Evolutionary conservation across 2,888 invertebrate species (phyloP).

Genomic region (Pheosia tremula): DNA sequence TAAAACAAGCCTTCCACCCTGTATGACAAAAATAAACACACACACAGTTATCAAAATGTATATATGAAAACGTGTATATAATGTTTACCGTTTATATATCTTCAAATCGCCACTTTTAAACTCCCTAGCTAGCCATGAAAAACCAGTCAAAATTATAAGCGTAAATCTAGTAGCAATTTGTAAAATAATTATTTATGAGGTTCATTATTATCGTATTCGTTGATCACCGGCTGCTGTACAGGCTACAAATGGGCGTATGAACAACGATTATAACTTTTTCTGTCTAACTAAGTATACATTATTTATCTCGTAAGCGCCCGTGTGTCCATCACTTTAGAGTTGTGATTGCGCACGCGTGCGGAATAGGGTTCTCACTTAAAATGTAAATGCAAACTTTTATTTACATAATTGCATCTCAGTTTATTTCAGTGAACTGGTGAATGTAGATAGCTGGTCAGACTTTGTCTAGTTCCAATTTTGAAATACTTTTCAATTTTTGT

Average conservation of each 20-base stretch:
- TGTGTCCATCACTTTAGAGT: constrained; percentile 36
- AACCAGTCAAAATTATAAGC: not conserved
- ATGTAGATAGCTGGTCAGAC: no score
- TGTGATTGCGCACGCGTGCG: constrained; percentile 15
- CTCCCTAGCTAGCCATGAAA: not conserved
- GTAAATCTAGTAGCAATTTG: not conserved
- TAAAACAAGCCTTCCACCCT: no score
- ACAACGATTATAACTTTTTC: constrained; percentile 40
- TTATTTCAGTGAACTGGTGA: no score
- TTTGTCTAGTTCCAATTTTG: no score
- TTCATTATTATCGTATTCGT: not conserved
- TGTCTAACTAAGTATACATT: constrained; percentile 48
- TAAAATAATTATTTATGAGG: not conserved
- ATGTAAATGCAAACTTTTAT: no score
- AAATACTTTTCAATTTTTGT: no score
- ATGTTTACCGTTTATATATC: no score
- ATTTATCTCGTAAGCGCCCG: constrained; percentile 45
- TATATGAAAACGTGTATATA: no score
- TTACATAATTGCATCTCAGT: no score
- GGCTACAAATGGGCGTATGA: constrained; percentile 23
- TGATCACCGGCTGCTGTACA: not conserved
- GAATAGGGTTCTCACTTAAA: constrained; percentile 23
- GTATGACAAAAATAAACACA: no score
- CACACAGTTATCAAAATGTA: no score
- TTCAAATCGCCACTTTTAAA: not conserved